Conservation (phyloP, 2,113 vertebrate genomes). For the Silurus asotus region DNA sequence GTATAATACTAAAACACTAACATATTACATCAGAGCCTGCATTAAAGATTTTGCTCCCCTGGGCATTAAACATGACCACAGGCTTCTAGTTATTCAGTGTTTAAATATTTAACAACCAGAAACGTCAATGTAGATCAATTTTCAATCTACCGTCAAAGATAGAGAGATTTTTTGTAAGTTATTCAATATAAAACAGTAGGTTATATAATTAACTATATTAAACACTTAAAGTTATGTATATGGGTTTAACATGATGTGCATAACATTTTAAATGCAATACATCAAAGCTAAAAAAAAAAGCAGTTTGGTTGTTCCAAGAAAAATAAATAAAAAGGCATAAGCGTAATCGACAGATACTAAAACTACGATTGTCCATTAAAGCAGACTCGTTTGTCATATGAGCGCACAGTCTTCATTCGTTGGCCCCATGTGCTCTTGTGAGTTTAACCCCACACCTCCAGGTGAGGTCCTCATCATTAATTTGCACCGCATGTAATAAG, state of each 20-base stretch:
- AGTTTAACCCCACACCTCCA: conserved; percentile 50
- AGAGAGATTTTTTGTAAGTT: background rate
- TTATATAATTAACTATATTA: background rate
- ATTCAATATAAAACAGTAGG: background rate
- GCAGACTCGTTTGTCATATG: background rate
- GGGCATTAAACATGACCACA: background rate
- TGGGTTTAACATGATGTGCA: background rate
- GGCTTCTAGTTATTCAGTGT: background rate
- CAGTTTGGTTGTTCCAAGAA: background rate
- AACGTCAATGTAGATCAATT: background rate
- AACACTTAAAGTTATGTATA: background rate
- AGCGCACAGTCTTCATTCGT: conserved; percentile 27
- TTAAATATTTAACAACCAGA: background rate
- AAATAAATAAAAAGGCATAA: no score
- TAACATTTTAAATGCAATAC: background rate
- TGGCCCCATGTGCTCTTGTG: conserved; percentile 28
- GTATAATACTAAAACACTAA: background rate
- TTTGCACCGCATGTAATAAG: conserved; percentile 47
- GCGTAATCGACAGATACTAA: background rate
- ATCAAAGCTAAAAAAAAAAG: background rate
- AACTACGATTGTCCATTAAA: background rate
- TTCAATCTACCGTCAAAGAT: background rate
- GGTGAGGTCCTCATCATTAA: conserved; percentile 53
- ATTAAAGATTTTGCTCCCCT: background rate
- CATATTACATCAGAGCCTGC: background rate